phyloP scores from a whole-genome alignment of 2,888 invertebrate species.

The Oeneis ivallda region DNA sequence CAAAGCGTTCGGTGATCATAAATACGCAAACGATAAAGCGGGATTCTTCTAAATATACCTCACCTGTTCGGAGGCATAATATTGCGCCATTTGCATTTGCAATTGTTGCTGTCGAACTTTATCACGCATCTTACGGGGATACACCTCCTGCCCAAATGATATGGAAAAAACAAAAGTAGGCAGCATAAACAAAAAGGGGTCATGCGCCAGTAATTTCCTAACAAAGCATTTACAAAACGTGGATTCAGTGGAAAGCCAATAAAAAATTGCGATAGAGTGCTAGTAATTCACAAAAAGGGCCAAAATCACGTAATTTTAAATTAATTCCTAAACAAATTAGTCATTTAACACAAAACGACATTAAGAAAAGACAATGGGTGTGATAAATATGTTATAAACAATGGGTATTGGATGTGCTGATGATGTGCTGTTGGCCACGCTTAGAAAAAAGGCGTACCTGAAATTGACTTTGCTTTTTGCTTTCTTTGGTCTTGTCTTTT shows the following conservation, averaged over 20 bases:
- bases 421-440: slow-evolving; percentile 40
- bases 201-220: slow-evolving; percentile 71
- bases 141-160: slow-evolving; percentile 87
- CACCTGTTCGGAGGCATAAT: slow-evolving; percentile 80
- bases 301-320: slow-evolving; percentile 51
- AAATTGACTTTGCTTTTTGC: slow-evolving; percentile 85
- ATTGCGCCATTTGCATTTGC: slow-evolving; percentile 82
- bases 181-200: slow-evolving; percentile 78
- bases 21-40: slow-evolving; percentile 61
- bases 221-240: slow-evolving; percentile 59
- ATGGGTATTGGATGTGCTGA: slow-evolving; percentile 75
- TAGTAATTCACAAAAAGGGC: slow-evolving; percentile 52
- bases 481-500: slow-evolving; percentile 82
- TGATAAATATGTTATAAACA: slow-evolving; percentile 55
- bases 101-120: slow-evolving; percentile 86
- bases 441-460: slow-evolving; percentile 75
- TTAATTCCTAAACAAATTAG: slow-evolving; percentile 56
- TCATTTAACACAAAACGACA: slow-evolving; percentile 62
- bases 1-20: slow-evolving; percentile 70
- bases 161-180: slow-evolving; percentile 81
- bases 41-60: slow-evolving; percentile 74
- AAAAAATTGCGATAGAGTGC: slow-evolving; percentile 56
- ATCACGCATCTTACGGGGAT: slow-evolving; percentile 91
- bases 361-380: slow-evolving; percentile 63
- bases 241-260: slow-evolving; percentile 49